Evolutionary conservation across 2,797 vertebrate species (phyloP).

Genomic region (Clarias fuscus): DNA sequence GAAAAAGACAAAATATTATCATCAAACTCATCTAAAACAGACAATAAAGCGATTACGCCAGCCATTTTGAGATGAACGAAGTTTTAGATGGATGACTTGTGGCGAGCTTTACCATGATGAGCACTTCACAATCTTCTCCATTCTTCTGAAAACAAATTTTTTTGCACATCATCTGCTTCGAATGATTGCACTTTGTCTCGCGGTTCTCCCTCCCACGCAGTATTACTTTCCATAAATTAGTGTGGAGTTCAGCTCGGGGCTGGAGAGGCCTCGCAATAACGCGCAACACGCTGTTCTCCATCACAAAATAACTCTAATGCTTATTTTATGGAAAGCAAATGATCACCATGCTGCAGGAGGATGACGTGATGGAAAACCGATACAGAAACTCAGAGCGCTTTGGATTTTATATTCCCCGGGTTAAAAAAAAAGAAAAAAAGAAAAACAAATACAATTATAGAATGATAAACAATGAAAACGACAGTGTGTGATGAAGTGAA

Average conservation of each 20-base stretch:
- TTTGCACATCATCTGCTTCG: background rate
- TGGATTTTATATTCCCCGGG: background rate
- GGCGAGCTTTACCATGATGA: background rate
- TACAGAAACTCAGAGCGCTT: background rate
- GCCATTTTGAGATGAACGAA: background rate
- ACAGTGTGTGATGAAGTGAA: background rate
- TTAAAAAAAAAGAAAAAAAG: background rate
- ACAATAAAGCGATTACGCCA: background rate
- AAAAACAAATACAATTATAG: background rate
- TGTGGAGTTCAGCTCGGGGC: slow-evolving; percentile 38
- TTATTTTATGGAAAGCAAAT: slow-evolving; percentile 15
- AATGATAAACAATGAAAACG: background rate
- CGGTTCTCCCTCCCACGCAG: slow-evolving; percentile 32
- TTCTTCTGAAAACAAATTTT: background rate
- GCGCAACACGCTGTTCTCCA: background rate
- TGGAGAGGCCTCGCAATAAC: background rate
- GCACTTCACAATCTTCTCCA: slow-evolving; percentile 6
- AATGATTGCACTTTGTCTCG: background rate
- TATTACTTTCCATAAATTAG: slow-evolving; percentile 57
- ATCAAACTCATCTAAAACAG: background rate
- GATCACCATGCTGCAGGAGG: background rate
- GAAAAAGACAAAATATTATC: background rate
- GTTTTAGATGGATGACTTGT: background rate
- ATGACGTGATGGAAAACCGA: background rate
- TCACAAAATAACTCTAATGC: background rate